Conservation (phyloP, 1,140 invertebrate species). For the Lineus longissimus region DNA sequence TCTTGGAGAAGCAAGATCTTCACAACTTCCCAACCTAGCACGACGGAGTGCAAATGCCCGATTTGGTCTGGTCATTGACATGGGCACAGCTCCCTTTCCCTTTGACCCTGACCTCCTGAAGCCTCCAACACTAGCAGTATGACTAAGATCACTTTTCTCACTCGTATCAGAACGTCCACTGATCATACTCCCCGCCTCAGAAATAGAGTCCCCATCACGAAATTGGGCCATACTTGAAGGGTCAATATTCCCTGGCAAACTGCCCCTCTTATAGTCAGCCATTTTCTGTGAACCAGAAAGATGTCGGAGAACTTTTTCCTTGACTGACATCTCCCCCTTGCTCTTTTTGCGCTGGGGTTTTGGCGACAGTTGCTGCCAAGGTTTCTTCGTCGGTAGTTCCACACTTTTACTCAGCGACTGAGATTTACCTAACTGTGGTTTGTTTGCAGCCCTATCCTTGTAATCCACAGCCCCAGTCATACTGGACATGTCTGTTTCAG, state of each 20-base stretch:
- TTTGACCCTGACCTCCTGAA: constrained; percentile 36
- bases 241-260: constrained; percentile 4
- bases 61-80: constrained; percentile 52
- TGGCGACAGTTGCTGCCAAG: neutral
- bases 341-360: neutral
- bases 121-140: neutral
- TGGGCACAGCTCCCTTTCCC: constrained; percentile 25
- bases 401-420: neutral
- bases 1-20: constrained; percentile 6
- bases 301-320: neutral
- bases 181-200: neutral
- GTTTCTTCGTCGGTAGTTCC: neutral
- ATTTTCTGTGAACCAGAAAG: neutral
- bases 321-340: neutral
- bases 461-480: constrained; percentile 39
- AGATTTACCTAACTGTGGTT: neutral
- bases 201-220: neutral
- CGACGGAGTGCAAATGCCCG: constrained; percentile 54
- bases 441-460: constrained; percentile 29
- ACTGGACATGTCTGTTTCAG: constrained; percentile 36
- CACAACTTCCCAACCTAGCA: constrained; percentile 37
- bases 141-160: neutral
- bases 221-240: neutral
- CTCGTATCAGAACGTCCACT: constrained; percentile 24
- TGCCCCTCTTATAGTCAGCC: neutral